These are phyloP conservation scores for Chionis minor DNA, from an alignment of 2,113 vertebrate genomes.

Conservation along the genomic window DNA sequence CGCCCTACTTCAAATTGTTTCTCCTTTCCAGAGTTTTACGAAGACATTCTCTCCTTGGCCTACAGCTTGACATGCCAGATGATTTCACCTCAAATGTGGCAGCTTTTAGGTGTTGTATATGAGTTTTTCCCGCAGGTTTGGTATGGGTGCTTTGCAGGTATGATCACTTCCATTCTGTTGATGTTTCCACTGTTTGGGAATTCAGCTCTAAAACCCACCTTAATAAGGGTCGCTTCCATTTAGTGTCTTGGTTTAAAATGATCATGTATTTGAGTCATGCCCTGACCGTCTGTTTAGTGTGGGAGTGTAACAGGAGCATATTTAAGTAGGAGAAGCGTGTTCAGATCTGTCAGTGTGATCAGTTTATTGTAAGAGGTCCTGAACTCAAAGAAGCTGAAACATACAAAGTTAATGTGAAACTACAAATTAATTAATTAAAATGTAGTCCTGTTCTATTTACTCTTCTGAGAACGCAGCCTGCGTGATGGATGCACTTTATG, in stretches of 20 bases:
- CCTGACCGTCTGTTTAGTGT: not conserved
- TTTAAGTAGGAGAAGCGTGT: not conserved
- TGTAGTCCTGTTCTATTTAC: not conserved
- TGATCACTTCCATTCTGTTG: not conserved
- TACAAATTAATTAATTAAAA: not conserved
- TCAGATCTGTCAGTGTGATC: conserved; percentile 14
- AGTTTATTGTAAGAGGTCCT: not conserved
- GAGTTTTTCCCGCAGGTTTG: conserved; percentile 96
- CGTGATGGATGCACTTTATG: not conserved
- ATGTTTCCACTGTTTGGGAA: not conserved
- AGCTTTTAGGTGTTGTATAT: conserved; percentile 89
- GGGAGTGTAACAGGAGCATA: not conserved
- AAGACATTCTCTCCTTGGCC: conserved; percentile 95
- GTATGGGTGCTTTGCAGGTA: conserved; percentile 96
- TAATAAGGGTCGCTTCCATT: not conserved
- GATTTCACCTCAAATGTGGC: conserved; percentile 97
- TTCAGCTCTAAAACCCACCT: not conserved
- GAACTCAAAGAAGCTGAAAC: not conserved
- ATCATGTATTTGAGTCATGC: not conserved
- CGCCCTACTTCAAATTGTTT: not conserved
- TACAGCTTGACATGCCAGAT: conserved; percentile 93
- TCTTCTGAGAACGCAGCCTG: not conserved
- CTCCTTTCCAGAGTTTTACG: conserved; percentile 90
- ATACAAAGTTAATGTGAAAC: not conserved
- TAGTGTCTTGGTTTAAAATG: not conserved